Conservation (phyloP, 2,113 vertebrate genomes). For the Notothenia coriiceps region DNA sequence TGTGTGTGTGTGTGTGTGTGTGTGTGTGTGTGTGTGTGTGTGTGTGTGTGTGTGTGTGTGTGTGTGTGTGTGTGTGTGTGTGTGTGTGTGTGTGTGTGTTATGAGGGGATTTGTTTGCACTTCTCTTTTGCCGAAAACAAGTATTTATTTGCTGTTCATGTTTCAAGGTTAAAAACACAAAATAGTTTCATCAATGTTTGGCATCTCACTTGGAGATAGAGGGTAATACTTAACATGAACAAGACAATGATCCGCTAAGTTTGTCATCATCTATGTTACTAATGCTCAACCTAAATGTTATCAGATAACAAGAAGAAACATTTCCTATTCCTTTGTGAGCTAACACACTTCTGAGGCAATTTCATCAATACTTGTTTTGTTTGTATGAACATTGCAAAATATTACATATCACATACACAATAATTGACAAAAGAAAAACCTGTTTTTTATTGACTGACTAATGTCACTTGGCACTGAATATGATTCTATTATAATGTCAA, state of each 20-base stretch:
- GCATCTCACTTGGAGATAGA: background rate
- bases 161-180: slow-evolving; percentile 44
- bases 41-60: background rate
- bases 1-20: no score
- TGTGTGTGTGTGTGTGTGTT: background rate
- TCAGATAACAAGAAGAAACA: background rate
- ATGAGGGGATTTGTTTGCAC: background rate
- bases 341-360: background rate
- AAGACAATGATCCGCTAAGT: background rate
- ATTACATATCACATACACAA: background rate
- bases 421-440: background rate
- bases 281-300: background rate
- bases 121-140: slow-evolving; percentile 1
- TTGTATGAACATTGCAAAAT: background rate
- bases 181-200: slow-evolving; percentile 50
- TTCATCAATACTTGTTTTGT: background rate
- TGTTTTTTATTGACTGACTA: no score
- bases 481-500: background rate
- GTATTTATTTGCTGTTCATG: slow-evolving; percentile 34
- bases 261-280: slow-evolving; percentile 12
- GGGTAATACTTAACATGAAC: slow-evolving; percentile 61
- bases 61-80: background rate
- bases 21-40: no score
- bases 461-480: slow-evolving; percentile 3
- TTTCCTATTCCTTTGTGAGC: no score